Base-by-base conservation (phyloP, 2,888 invertebrate species). In the Nemurella pictetii region DNA sequence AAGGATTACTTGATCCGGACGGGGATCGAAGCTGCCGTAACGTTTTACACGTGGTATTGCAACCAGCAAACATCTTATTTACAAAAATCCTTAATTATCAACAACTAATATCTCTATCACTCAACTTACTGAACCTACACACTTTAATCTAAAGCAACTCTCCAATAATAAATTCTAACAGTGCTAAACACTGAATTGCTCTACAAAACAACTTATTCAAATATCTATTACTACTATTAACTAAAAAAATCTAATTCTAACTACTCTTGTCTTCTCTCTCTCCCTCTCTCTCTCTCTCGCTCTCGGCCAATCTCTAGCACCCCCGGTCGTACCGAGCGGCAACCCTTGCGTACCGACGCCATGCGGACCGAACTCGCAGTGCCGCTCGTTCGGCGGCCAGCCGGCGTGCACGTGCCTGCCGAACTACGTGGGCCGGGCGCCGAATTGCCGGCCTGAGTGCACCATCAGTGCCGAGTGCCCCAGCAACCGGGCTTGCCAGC, bases 391-490 rank as follows among this genome's bases (percentile, higher is more conserved):
- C 86, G 95, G 95, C 87, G 94, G 94, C 88, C 94, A 94, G 87
- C 94, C 96, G 28, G 95, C 95, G 77, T 97, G 97, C 89, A 95
- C 96, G 86, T 97, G 96, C 89, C 91, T 94, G 88, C 92, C 94
- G 81, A 94, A 95, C 89, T 96, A 95, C 89, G 92, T 96, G 85
- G 97, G 97, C 82, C 93, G 96, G 88, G 93, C 97, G 77, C 96
- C 96, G 73, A 95, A 96, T 90, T 97, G 97, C 89, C 93, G 96
- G 80, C 96, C 96, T 29, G 96, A 96, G 92, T 97, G 97, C 90
- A 93, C 95, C 77, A 95, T 95, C 88, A 96, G 96, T 88, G 95
- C 95, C 87, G 97, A 97, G 91, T 97, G 97, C 89, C 93, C 95
- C 20, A 95, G 95, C 88, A 95, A 96, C 90, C 91, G 95, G 87